Base-by-base conservation (phyloP, 2,113 vertebrate genomes). In the Thalassarche chlororhynchos region DNA sequence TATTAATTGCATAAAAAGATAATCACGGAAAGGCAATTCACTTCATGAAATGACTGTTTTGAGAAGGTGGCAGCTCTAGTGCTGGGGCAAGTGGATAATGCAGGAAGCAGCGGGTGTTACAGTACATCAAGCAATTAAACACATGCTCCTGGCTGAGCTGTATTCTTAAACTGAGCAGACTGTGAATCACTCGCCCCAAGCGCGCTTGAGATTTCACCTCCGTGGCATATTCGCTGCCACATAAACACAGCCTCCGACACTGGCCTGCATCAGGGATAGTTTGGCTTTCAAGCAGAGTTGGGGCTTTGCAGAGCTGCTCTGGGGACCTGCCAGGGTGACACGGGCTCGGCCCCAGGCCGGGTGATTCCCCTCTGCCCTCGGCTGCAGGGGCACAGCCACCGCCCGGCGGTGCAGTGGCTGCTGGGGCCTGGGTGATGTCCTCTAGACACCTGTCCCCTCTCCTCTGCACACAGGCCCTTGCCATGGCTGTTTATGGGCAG, bases 1-100 rank as follows among this genome's bases (percentile, higher is more conserved):
- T 49, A 78, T 87, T 97, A 89, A 97, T 95, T 97, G 81, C 87
- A 92, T 89, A 83, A 89, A 61, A 79, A 93, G 84, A 69, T 97
- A 93, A 97, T 88, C 89, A 72, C 2, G 1, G 66, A 58, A 90
- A 84, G 47, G 78, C 79, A 87, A 84, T 47, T 32, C 28, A 57
- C 70, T 80, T 90, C 52, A 78, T 68, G 80, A 94, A 96, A 91
- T 62, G 75, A 89, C 9, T 74, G 87, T 74, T 89, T 79, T 29
- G 83, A 58, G 84, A 74, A 92, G 90, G 74, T 85, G 71, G 79
- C 62, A 84, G 93, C 79, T 84, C 74, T 64, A 83, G 64, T 66
- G 58, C 95, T 55, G 82, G 93, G 87, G 81, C 93, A 92, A 96
- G 90, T 87, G 83, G 93, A 87, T 93, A 94, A 94, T 81, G 80